These are phyloP conservation scores for Petrosia ficiformis DNA, from an alignment of 37 sponge, comb jelly and placozoan genomes.

Conservation along the genomic window DNA sequence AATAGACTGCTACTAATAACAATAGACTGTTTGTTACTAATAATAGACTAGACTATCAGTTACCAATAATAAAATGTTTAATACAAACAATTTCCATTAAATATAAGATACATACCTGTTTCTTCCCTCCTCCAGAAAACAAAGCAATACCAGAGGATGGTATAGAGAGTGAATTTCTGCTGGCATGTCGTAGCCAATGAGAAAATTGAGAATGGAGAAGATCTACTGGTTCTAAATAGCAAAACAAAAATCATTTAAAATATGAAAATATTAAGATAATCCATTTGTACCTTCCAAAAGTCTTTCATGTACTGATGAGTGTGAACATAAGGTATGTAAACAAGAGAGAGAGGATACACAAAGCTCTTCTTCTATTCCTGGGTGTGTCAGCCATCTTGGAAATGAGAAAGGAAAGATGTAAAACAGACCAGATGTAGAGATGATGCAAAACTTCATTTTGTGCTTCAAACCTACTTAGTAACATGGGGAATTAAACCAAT, in stretches of 20 bases:
- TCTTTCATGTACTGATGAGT: constrained; percentile 25
- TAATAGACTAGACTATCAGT: too few species aligned
- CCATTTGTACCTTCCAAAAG: background rate
- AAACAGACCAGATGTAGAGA: too few species aligned
- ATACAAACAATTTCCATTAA: too few species aligned
- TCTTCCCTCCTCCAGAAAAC: constrained; percentile 32
- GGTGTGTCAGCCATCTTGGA: constrained; percentile 48
- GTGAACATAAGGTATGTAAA: constrained; percentile 44
- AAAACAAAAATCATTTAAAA: too few species aligned
- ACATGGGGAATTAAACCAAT: background rate
- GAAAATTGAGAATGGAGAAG: constrained; percentile 24
- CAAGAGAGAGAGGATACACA: constrained; percentile 35
- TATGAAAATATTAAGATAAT: background rate
- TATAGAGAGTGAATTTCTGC: constrained; percentile 6
- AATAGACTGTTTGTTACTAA: too few species aligned
- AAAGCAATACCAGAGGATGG: constrained; percentile 16
- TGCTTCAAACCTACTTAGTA: background rate
- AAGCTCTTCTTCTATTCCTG: constrained; percentile 54
- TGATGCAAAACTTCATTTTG: too few species aligned
- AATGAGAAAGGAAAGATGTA: too few species aligned
- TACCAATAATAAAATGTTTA: too few species aligned
- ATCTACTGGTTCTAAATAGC: background rate
- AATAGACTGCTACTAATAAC: too few species aligned
- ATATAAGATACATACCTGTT: constrained; percentile 23
- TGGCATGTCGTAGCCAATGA: constrained; percentile 38